Conservation (phyloP, 2,888 invertebrate genomes). For the Cantharis rustica region DNA sequence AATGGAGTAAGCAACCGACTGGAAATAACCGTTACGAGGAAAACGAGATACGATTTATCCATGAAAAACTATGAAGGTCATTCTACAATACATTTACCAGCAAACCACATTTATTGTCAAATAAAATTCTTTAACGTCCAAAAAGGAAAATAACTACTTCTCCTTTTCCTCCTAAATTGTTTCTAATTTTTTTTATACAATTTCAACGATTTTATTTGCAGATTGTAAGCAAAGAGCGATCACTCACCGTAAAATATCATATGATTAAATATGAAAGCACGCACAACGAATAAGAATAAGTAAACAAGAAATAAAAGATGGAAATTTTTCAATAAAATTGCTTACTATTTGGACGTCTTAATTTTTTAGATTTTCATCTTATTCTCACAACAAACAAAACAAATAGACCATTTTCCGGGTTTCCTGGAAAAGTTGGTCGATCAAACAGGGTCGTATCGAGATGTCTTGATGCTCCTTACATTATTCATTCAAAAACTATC, state of each 20-base stretch:
- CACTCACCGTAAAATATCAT: not conserved
- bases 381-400: not conserved
- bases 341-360: not conserved
- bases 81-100: not conserved
- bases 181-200: not conserved
- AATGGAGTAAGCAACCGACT: constrained; percentile 48
- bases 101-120: constrained; percentile 1
- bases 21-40: constrained; percentile 38
- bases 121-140: not conserved
- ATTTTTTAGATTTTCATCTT: not conserved
- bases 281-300: not conserved
- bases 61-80: constrained; percentile 3
- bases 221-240: not conserved
- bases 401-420: not conserved
- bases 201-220: not conserved
- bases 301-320: not conserved
- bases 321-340: not conserved
- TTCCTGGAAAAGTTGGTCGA: not conserved
- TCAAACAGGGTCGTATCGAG: too few species aligned
- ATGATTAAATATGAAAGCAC: constrained; percentile 1
- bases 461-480: too few species aligned
- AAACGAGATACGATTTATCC: constrained; percentile 3
- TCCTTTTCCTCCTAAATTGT: not conserved
- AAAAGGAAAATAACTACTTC: not conserved
- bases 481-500: too few species aligned